Conservation (phyloP, 2,797 vertebrate genomes). For the Pipistrellus pipistrellus region DNA sequence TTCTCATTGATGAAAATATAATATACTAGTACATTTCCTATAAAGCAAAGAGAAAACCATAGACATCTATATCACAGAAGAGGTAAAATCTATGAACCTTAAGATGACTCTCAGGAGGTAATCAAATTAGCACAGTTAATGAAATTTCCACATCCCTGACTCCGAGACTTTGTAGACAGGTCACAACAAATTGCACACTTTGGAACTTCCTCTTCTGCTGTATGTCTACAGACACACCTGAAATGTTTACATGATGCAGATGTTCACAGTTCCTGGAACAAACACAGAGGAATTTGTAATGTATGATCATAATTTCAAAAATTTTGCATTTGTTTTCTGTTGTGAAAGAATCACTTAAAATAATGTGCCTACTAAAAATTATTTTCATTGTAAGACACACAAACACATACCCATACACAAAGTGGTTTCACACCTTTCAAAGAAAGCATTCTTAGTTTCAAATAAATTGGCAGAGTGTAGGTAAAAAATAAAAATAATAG, state of each 20-base stretch:
- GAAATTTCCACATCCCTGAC: constrained; percentile 13
- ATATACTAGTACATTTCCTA: not conserved
- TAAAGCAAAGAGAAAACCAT: not conserved
- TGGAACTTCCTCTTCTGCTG: not conserved
- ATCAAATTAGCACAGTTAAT: not conserved
- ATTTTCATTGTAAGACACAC: constrained; percentile 40
- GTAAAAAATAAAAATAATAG: not conserved
- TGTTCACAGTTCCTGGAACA: constrained; percentile 45
- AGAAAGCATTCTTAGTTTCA: not conserved
- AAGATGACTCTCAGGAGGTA: not conserved
- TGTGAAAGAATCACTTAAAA: constrained; percentile 25
- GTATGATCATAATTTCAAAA: constrained; percentile 42
- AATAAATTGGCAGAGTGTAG: not conserved
- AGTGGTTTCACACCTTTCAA: not conserved
- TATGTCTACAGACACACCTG: not conserved
- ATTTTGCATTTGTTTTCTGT: constrained; percentile 58
- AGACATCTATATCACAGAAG: not conserved
- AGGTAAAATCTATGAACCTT: not conserved
- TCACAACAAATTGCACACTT: not conserved
- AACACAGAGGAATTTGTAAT: constrained; percentile 52
- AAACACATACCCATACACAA: not conserved
- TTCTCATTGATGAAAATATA: not conserved
- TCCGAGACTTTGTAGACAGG: not conserved
- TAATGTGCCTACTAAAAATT: constrained; percentile 34
- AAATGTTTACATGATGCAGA: not conserved